A percentile compares a stretch with the other conserved stretches of the same genome.
Evolutionary conservation across 2,888 invertebrate species (phyloP).

Genomic region (Trichogramma evanescens): DNA sequence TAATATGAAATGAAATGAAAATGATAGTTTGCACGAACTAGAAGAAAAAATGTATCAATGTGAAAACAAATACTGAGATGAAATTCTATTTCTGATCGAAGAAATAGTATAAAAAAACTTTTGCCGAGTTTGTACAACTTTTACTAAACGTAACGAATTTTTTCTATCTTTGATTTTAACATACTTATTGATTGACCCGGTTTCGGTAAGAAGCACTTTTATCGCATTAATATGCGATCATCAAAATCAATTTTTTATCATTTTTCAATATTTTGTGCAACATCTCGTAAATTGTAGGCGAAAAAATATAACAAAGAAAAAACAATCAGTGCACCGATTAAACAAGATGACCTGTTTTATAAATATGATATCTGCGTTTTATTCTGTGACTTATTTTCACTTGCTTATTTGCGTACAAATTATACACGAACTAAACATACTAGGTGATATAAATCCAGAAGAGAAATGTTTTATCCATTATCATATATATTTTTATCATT

Average conservation of each 20-base stretch:
- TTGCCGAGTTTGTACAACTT: conserved; percentile 7
- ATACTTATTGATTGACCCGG: conserved; percentile 17
- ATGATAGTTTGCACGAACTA: conserved; percentile 24
- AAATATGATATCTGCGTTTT: conserved; percentile 26
- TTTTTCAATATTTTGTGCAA: conserved; percentile 22
- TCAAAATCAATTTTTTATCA: conserved; percentile 18
- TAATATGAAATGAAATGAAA: conserved; percentile 25
- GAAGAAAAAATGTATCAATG: conserved; percentile 15
- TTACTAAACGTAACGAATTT: conserved; percentile 8
- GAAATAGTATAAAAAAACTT: conserved; percentile 14
- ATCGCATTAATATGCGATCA: conserved; percentile 10
- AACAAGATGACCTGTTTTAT: conserved; percentile 18
- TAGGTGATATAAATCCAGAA: conserved; percentile 21
- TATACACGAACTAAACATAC: conserved; percentile 23
- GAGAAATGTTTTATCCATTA: conserved; percentile 28
- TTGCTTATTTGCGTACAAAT: conserved; percentile 32
- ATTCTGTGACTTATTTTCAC: conserved; percentile 33
- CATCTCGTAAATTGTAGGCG: conserved; percentile 19
- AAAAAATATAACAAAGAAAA: conserved; percentile 7
- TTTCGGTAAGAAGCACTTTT: conserved; percentile 12
- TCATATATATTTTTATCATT: conserved; percentile 36
- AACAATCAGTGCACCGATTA: conserved; percentile 21
- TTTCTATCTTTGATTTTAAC: conserved; percentile 20
- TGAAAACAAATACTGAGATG: conserved; percentile 18
- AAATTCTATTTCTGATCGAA: conserved; percentile 15